A percentile compares a stretch with the other conserved stretches of the same genome.
Evolutionary conservation across 2,113 vertebrate species (phyloP).

Genomic region (Phoenicopterus ruber): DNA sequence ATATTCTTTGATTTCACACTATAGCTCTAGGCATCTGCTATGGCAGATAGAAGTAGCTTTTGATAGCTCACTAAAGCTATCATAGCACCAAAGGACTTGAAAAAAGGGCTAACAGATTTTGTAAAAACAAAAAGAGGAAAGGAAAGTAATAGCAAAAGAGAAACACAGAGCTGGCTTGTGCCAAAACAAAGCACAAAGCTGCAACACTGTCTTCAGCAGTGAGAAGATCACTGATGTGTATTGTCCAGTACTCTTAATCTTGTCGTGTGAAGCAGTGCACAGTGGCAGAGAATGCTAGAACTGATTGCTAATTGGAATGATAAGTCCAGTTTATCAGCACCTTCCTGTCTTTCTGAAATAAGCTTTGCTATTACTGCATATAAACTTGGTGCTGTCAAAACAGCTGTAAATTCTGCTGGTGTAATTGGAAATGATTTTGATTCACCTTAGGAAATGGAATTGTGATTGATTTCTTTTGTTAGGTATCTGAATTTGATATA

Average conservation of each 20-base stretch:
- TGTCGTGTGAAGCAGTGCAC: background rate
- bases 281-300: background rate
- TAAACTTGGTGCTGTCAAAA: background rate
- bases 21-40: conserved; percentile 14
- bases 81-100: background rate
- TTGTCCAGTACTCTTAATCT: background rate
- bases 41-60: conserved; percentile 12
- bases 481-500: background rate
- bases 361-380: background rate
- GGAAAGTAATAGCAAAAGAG: background rate
- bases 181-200: background rate
- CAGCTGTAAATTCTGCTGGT: background rate
- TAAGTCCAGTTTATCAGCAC: background rate
- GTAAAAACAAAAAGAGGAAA: background rate
- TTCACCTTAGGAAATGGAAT: background rate
- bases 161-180: background rate
- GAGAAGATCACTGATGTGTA: background rate
- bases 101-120: conserved; percentile 18
- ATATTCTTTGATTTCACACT: conserved; percentile 46
- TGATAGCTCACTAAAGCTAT: conserved; percentile 20
- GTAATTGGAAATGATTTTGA: background rate
- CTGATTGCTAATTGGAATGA: background rate
- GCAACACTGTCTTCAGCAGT: background rate
- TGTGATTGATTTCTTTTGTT: background rate
- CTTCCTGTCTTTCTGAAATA: background rate